Conservation (phyloP, 1,140 invertebrate species). For the Oedothorax gibbosus region DNA sequence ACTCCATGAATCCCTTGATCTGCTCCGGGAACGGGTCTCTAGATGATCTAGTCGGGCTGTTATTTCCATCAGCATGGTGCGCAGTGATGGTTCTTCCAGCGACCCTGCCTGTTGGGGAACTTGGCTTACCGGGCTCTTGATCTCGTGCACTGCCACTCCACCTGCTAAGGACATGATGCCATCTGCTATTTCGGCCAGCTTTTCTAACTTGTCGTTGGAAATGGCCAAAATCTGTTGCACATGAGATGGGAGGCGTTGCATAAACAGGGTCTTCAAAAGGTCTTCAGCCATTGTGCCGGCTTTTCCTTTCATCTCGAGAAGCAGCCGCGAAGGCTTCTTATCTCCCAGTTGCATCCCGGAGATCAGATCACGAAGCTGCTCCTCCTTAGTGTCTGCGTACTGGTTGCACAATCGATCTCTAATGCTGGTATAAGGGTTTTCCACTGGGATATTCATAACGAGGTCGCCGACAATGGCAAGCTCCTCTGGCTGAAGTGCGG, state of each 20-base stretch:
- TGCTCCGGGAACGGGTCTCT: background rate
- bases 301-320: constrained; percentile 4
- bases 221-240: constrained; percentile 38
- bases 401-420: background rate
- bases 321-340: constrained; percentile 1
- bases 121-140: too few relatives aligned
- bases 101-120: background rate
- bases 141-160: background rate
- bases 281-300: background rate
- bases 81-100: background rate
- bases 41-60: background rate
- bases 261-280: constrained; percentile 24
- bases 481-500: constrained; percentile 1
- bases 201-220: constrained; percentile 18
- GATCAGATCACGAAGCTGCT: constrained; percentile 3
- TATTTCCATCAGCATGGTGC: background rate
- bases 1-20: too few relatives aligned
- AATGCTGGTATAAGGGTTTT: background rate
- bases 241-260: constrained; percentile 3
- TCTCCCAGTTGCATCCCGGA: constrained; percentile 19
- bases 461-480: background rate
- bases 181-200: constrained; percentile 32
- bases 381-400: background rate
- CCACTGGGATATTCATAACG: background rate
- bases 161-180: background rate